phyloP scores from a whole-genome alignment of 2,113 vertebrate genomes.

The Spea bombifrons region DNA sequence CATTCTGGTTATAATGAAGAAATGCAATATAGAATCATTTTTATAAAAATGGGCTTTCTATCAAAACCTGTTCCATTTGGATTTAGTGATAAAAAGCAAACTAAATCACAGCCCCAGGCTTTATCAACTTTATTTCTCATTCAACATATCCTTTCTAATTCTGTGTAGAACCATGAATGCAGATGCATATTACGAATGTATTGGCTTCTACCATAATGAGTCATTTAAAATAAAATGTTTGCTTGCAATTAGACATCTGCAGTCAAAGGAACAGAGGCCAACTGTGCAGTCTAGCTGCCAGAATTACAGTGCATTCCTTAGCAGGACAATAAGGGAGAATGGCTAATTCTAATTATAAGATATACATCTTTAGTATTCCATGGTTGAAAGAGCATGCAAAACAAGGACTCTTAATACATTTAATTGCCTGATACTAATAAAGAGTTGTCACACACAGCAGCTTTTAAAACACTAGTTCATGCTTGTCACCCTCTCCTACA shows the following conservation, averaged over 20 bases:
- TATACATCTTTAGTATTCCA: slow-evolving; percentile 67
- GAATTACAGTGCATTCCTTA: slow-evolving; percentile 72
- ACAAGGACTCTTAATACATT: slow-evolving; percentile 69
- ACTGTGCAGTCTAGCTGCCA: slow-evolving; percentile 61
- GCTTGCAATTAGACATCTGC: slow-evolving; percentile 80
- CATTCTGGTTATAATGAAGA: too few relatives aligned
- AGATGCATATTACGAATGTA: slow-evolving; percentile 66
- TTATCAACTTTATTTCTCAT: background rate
- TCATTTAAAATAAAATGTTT: slow-evolving; percentile 76
- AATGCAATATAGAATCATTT: too few relatives aligned
- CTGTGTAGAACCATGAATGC: slow-evolving; percentile 70
- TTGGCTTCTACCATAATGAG: slow-evolving; percentile 69
- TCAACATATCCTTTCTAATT: slow-evolving; percentile 58
- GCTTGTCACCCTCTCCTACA: slow-evolving; percentile 13
- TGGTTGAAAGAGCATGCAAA: slow-evolving; percentile 62
- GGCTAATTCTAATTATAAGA: slow-evolving; percentile 73
- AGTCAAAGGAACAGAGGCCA: slow-evolving; percentile 69
- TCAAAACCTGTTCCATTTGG: background rate
- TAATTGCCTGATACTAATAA: slow-evolving; percentile 69
- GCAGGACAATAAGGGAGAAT: slow-evolving; percentile 72
- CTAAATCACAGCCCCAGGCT: background rate
- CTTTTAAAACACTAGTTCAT: slow-evolving; percentile 52
- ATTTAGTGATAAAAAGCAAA: background rate
- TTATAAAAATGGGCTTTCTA: background rate
- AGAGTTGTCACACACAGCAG: slow-evolving; percentile 62